A percentile compares a stretch with the other conserved stretches of the same genome.
Evolutionary conservation across 2,113 vertebrate species (phyloP).

Genomic region (Cheirogaleus medius): DNA sequence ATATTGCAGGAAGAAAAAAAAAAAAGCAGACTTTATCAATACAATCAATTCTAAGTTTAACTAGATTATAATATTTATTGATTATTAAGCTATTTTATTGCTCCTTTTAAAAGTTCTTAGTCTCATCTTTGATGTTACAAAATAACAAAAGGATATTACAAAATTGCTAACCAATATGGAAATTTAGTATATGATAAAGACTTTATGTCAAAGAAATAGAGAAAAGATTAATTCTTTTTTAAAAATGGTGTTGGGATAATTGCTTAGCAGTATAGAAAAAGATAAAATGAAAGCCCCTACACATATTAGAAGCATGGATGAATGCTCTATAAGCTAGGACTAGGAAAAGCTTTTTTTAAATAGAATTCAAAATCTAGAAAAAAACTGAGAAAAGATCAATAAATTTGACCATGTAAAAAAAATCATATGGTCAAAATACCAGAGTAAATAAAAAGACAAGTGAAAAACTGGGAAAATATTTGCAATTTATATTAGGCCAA

Average conservation of each 20-base stretch:
- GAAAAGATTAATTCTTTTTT: neutral
- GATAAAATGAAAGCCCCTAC: neutral
- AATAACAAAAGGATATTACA: neutral
- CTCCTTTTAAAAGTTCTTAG: neutral
- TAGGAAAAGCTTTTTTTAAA: neutral
- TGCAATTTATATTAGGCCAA: neutral
- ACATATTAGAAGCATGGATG: neutral
- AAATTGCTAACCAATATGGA: neutral
- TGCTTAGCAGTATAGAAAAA: neutral
- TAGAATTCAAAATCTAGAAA: neutral
- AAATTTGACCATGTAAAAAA: neutral
- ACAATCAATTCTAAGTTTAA: conserved; percentile 21
- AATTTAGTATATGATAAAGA: neutral
- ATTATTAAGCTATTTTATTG: neutral
- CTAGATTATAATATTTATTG: neutral
- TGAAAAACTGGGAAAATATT: neutral
- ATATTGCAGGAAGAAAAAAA: neutral
- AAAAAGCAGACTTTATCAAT: neutral
- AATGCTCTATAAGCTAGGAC: neutral
- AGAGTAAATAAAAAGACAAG: neutral
- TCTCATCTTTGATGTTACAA: neutral
- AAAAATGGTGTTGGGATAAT: neutral
- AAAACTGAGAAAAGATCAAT: neutral
- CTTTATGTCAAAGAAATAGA: neutral
- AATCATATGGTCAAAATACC: neutral